phyloP scores from a whole-genome alignment of 2,113 vertebrate species.

The Peromyscus californicus region DNA sequence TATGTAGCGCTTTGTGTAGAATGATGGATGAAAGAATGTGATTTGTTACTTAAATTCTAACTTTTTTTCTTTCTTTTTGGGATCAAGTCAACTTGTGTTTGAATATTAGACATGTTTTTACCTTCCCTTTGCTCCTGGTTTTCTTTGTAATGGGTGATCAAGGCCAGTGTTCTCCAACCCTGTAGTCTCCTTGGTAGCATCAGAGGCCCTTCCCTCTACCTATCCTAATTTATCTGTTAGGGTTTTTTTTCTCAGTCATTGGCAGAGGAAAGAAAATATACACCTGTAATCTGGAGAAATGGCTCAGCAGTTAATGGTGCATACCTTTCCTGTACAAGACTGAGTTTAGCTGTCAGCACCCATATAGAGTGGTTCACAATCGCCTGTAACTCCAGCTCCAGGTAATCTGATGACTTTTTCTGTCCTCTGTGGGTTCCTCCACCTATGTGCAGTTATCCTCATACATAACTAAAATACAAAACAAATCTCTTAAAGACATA shows the following conservation, averaged over 20 bases:
- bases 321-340: neutral
- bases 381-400: neutral
- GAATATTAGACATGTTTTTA: neutral
- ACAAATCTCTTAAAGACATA: neutral
- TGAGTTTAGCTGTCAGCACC: neutral
- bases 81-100: neutral
- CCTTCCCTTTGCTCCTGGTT: neutral
- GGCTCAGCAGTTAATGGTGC: no score
- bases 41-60: conserved; percentile 36
- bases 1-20: neutral
- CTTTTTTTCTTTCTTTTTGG: conserved; percentile 50
- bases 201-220: neutral
- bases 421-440: neutral
- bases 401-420: neutral
- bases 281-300: neutral
- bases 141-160: neutral
- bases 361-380: neutral
- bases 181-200: neutral
- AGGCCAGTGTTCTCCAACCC: neutral
- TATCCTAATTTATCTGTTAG: neutral
- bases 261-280: neutral
- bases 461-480: neutral
- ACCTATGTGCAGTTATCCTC: no score
- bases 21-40: neutral
- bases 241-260: neutral